A percentile compares a stretch with the other conserved stretches of the same genome.
phyloP scores from a whole-genome alignment of 2,113 vertebrate genomes.

The Solea solea region DNA sequence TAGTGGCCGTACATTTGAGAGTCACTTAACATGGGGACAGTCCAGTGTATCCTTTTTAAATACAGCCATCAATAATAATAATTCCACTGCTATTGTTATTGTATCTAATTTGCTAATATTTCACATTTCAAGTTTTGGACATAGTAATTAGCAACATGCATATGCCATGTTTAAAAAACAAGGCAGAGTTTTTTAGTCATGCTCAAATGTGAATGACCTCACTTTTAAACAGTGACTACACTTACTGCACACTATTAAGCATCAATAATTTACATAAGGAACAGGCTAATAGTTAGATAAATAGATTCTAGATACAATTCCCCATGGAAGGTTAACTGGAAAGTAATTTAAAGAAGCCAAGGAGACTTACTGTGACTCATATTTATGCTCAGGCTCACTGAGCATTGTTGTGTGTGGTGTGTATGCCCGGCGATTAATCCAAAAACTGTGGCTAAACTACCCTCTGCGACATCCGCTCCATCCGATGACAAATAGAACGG shows the following conservation, averaged over 20 bases:
- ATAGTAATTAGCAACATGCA: not conserved
- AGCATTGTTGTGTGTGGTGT: slow-evolving; percentile 60
- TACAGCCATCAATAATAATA: too few relatives aligned
- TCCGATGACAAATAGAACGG: slow-evolving; percentile 77
- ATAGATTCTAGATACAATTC: slow-evolving; percentile 50
- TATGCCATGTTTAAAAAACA: not conserved
- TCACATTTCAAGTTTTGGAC: too few relatives aligned
- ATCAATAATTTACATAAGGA: slow-evolving; percentile 49
- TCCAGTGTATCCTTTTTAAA: too few relatives aligned
- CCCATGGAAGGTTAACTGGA: slow-evolving; percentile 53
- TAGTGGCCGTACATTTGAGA: too few relatives aligned
- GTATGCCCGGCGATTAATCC: slow-evolving; percentile 78
- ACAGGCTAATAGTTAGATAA: slow-evolving; percentile 39
- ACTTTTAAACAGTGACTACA: slow-evolving; percentile 45
- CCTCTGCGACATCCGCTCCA: slow-evolving; percentile 71
- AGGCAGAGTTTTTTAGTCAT: not conserved
- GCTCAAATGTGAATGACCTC: slow-evolving; percentile 8
- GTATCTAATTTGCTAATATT: too few relatives aligned
- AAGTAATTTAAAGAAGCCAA: slow-evolving; percentile 49
- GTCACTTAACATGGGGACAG: too few relatives aligned
- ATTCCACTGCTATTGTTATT: too few relatives aligned
- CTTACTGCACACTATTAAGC: slow-evolving; percentile 43
- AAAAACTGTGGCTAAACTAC: slow-evolving; percentile 78
- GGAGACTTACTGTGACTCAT: slow-evolving; percentile 43
- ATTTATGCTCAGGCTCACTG: slow-evolving; percentile 55